Conservation (phyloP, 2,888 invertebrate species). For the Psococerastis gibbosa region DNA sequence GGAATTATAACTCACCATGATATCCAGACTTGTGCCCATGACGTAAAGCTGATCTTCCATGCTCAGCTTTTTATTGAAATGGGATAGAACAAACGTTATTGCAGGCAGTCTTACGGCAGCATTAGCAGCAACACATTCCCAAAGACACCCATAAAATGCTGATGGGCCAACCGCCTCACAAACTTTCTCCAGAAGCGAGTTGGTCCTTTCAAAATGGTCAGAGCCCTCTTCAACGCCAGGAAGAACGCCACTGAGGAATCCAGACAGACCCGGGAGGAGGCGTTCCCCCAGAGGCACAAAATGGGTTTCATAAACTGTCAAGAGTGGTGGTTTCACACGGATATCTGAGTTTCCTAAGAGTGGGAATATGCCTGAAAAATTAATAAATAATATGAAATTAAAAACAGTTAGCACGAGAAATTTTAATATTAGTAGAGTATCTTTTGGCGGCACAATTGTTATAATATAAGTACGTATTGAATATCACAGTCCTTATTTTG, state of each 20-base stretch:
- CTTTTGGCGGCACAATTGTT: background rate
- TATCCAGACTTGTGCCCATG: constrained; percentile 65
- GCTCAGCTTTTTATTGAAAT: constrained; percentile 56
- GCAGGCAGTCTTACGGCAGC: constrained; percentile 65
- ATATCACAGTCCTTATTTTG: too few species aligned
- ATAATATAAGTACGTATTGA: constrained; percentile 4
- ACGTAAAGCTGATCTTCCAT: constrained; percentile 68
- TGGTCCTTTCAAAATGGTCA: constrained; percentile 57
- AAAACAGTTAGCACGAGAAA: too few species aligned
- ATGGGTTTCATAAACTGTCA: constrained; percentile 71
- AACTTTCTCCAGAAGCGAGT: constrained; percentile 43
- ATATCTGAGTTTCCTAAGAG: constrained; percentile 72
- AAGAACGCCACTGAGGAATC: constrained; percentile 69
- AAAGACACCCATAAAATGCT: constrained; percentile 71
- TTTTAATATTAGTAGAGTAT: too few species aligned
- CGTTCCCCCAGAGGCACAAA: constrained; percentile 64
- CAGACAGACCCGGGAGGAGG: constrained; percentile 62
- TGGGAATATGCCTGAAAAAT: constrained; percentile 57
- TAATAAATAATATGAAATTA: constrained; percentile 12
- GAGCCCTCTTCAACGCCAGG: constrained; percentile 76
- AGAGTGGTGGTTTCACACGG: constrained; percentile 64
- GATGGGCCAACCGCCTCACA: constrained; percentile 55
- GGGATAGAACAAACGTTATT: constrained; percentile 55
- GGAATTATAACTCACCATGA: constrained; percentile 46
- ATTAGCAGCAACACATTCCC: constrained; percentile 70